A percentile compares a stretch with the other conserved stretches of the same genome.
Conservation (phyloP, 2,888 invertebrate species). For the Andricus quercusramuli region DNA sequence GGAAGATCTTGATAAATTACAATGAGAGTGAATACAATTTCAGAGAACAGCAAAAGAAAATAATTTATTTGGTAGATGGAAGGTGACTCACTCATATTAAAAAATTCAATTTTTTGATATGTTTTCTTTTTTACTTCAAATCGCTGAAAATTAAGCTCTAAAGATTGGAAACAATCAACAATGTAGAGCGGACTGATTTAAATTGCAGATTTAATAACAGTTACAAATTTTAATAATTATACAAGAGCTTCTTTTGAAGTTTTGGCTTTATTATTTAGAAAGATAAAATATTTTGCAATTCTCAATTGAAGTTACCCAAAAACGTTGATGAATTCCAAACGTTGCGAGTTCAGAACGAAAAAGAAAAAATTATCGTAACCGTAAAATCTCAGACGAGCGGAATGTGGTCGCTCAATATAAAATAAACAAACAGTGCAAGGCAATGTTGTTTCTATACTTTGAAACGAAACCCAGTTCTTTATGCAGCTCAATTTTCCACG, state of each 20-base stretch:
- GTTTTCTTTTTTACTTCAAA: neutral
- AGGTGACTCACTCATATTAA: neutral
- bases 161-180: no score
- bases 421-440: conserved; percentile 5
- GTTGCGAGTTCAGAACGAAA: neutral
- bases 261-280: no score
- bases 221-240: no score
- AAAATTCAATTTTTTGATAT: neutral
- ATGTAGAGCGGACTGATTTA: no score
- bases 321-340: no score
- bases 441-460: neutral
- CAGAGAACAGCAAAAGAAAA: no score
- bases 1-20: neutral
- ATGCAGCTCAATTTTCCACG: neutral
- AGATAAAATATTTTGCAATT: no score
- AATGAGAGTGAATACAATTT: neutral
- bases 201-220: no score
- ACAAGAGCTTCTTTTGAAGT: no score
- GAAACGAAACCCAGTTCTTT: neutral
- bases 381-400: neutral
- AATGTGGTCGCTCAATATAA: neutral
- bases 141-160: no score
- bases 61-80: neutral
- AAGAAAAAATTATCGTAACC: neutral
- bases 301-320: no score